Evolutionary conservation across 53 echinoderm and acorn worm genomes (phyloP), one percentile per base, ranked within the genome.

Genomic region (Zoroaster sp.): DNA sequence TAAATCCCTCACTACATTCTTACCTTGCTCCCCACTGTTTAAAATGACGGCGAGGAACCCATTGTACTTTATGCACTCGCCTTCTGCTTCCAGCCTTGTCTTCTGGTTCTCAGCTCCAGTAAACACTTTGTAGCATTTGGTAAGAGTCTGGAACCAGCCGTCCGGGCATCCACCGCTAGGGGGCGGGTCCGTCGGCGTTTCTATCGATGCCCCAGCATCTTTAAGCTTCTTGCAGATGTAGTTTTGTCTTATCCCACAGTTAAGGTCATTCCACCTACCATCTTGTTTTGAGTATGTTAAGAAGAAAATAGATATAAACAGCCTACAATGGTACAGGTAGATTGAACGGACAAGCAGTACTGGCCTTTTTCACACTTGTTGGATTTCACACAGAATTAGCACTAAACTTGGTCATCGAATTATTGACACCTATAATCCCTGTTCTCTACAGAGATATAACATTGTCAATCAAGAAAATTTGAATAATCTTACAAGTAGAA

Each of bases 261-360:
- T 89, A n/a, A 35, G 4, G 34, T 76, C 46, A 40, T 68, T 76
- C 88, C 88, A 88, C 40, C 66, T 81, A 14, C 81, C 81, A 66
- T 17, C 81, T 81, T 10, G 28, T n/a, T n/a, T n/a, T n/a, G n/a
- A n/a, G n/a, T n/a, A n/a, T n/a, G n/a, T n/a, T n/a, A n/a, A n/a
- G n/a, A n/a, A n/a, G n/a, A n/a, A n/a, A n/a, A n/a, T n/a, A n/a
- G n/a, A n/a, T n/a, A n/a, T n/a, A n/a, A n/a, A n/a, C n/a, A n/a
- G n/a, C n/a, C n/a, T n/a, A n/a, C n/a, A n/a, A n/a, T n/a, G n/a
- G n/a, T n/a, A n/a, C n/a, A n/a, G n/a, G n/a, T n/a, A n/a, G n/a
- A n/a, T n/a, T n/a, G n/a, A n/a, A n/a, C n/a, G n/a, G n/a, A n/a
- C n/a, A n/a, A n/a, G n/a, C n/a, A n/a, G n/a, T n/a, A n/a, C n/a